phyloP scores from a whole-genome alignment of 2,113 vertebrate genomes.

The Megalops atlanticus region DNA sequence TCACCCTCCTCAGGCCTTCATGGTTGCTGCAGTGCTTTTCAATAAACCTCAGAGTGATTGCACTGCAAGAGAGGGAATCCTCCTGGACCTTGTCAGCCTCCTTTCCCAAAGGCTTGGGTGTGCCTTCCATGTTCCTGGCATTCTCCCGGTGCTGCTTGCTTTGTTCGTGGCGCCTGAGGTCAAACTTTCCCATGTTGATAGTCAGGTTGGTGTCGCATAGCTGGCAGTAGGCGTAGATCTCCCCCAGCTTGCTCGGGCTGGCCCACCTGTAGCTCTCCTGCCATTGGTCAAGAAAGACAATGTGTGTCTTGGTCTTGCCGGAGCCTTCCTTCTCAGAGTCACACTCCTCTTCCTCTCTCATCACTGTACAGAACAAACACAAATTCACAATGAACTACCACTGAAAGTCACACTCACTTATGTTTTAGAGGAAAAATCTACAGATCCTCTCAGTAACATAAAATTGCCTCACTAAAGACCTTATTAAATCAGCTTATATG shows the following conservation, averaged over 20 bases:
- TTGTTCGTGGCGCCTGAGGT: constrained; percentile 57
- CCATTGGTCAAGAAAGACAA: constrained; percentile 56
- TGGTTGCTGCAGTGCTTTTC: constrained; percentile 42
- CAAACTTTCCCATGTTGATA: constrained; percentile 42
- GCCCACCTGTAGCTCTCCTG: constrained; percentile 56
- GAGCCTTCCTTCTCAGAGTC: constrained; percentile 27
- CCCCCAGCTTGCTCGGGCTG: constrained; percentile 52
- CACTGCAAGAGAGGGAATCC: constrained; percentile 42
- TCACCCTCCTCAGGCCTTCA: constrained; percentile 17
- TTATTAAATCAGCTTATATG: too few relatives aligned
- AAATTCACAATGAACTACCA: background rate
- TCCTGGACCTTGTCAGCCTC: background rate
- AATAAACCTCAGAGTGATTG: constrained; percentile 57
- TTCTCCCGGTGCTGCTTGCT: constrained; percentile 51
- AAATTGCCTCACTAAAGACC: too few relatives aligned
- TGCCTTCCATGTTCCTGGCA: background rate
- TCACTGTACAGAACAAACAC: constrained; percentile 36
- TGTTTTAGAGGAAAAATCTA: background rate
- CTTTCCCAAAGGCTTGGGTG: too few relatives aligned
- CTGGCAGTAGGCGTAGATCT: constrained; percentile 58
- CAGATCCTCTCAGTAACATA: background rate
- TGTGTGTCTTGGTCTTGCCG: background rate
- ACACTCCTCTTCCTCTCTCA: constrained; percentile 27
- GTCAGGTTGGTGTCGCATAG: constrained; percentile 54
- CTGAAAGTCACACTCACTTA: background rate